phyloP scores from a whole-genome alignment of 2,113 vertebrate genomes.

The Pavo muticus region DNA sequence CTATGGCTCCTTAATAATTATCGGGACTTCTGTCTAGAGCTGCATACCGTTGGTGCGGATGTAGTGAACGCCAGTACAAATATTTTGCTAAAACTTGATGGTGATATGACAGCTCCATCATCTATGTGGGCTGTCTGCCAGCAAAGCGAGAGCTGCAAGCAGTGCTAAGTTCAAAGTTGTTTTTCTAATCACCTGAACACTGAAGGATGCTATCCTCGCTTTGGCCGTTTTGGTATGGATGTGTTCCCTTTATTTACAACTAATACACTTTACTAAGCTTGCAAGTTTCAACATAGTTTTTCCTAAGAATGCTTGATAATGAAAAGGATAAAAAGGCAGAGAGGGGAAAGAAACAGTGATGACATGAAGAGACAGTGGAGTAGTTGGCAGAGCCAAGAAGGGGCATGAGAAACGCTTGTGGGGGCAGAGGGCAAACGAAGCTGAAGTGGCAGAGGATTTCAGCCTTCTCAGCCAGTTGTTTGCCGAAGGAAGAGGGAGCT shows the following conservation, averaged over 20 bases:
- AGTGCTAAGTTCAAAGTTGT: fast-evolving
- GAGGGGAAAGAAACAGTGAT: background rate
- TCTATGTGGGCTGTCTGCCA: background rate
- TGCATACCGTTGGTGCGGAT: background rate
- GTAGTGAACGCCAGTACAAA: background rate
- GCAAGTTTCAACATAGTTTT: background rate
- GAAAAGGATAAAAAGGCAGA: background rate
- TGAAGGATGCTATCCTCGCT: background rate
- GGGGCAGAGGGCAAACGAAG: background rate
- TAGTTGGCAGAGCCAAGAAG: background rate
- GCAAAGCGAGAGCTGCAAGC: background rate
- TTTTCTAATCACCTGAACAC: background rate
- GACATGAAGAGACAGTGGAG: background rate
- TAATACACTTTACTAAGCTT: background rate
- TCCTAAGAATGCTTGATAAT: background rate
- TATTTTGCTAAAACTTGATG: background rate
- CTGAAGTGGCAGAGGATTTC: background rate
- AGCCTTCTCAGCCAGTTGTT: background rate
- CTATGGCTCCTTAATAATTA: background rate
- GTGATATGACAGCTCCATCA: background rate
- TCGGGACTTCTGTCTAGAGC: background rate
- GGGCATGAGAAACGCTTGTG: background rate
- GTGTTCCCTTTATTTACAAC: background rate
- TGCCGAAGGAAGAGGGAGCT: background rate
- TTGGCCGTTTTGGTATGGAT: background rate